Conservation (phyloP, 2,113 vertebrate genomes). For the Siphamia tubifer region DNA sequence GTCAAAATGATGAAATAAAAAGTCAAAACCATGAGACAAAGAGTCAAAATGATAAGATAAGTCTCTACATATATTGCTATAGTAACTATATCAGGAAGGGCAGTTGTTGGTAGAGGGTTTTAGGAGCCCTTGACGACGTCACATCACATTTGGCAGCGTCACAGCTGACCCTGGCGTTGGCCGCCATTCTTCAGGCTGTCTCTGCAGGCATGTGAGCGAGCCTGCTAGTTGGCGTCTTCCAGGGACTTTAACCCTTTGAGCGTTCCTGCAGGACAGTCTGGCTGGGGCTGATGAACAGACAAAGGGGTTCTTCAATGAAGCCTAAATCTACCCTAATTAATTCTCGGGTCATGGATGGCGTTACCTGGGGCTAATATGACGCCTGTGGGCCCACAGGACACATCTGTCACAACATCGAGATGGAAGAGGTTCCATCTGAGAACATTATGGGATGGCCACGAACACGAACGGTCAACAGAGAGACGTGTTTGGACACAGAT, state of each 20-base stretch:
- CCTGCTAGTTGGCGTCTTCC: conserved; percentile 53
- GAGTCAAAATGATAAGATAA: too few relatives aligned
- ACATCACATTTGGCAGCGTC: conserved; percentile 93
- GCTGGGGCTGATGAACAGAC: conserved; percentile 60
- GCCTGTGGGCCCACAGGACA: conserved; percentile 14
- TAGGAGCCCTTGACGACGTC: conserved; percentile 88
- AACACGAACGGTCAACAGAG: too few relatives aligned
- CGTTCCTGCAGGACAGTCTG: conserved; percentile 50
- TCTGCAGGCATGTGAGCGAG: conserved; percentile 44
- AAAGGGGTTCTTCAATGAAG: conserved; percentile 52
- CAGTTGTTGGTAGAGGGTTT: conserved; percentile 49
- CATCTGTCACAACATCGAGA: not conserved
- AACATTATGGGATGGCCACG: too few relatives aligned
- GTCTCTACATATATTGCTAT: too few relatives aligned
- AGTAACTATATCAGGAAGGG: conserved; percentile 84
- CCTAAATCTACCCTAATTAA: conserved; percentile 68
- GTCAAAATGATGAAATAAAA: too few relatives aligned
- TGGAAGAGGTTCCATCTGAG: not conserved
- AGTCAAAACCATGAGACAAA: too few relatives aligned
- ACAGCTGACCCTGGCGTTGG: conserved; percentile 87
- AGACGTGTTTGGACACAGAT: too few relatives aligned
- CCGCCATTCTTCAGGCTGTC: conserved; percentile 78
- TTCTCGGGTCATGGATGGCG: conserved; percentile 57
- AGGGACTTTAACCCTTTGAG: conserved; percentile 63
- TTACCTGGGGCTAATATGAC: conserved; percentile 61